Evolutionary conservation across 1,140 invertebrate genomes (phyloP).

Genomic region (Elysia chlorotica): DNA sequence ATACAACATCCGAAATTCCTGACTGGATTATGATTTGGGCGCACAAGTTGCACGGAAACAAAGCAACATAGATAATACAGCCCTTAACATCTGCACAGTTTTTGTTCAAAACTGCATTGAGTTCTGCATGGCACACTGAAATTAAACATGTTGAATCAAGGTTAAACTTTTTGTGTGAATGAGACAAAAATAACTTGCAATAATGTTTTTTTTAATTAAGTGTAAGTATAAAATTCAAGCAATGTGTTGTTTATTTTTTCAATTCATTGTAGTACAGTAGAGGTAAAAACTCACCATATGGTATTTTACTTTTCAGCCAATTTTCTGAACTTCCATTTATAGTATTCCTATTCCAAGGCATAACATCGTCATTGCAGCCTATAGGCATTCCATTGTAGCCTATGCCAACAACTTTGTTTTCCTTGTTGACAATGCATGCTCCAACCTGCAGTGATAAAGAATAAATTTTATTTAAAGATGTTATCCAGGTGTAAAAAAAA

Average conservation of each 20-base stretch:
- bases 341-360: constrained; percentile 80
- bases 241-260: no score
- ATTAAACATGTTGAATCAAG: constrained; percentile 74
- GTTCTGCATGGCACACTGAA: constrained; percentile 91
- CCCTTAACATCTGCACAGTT: constrained; percentile 74
- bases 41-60: constrained; percentile 95
- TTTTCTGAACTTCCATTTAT: constrained; percentile 71
- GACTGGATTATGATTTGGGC: constrained; percentile 93
- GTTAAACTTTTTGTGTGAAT: no score
- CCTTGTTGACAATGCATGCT: constrained; percentile 85
- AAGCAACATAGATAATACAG: constrained; percentile 80
- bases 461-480: no score
- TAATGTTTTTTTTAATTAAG: no score
- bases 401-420: constrained; percentile 84
- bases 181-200: no score
- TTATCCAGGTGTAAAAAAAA: no score
- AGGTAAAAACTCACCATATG: no score
- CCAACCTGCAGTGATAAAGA: constrained; percentile 74
- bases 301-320: no score
- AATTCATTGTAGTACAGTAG: no score
- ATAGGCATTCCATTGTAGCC: constrained; percentile 96
- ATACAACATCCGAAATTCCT: constrained; percentile 77
- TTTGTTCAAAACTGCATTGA: constrained; percentile 92
- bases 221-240: no score
- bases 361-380: constrained; percentile 83